A percentile compares a stretch with the other conserved stretches of the same genome.
These are phyloP conservation scores for Lamprotornis superbus DNA, from an alignment of 2,113 vertebrate genomes.

Conservation along the genomic window DNA sequence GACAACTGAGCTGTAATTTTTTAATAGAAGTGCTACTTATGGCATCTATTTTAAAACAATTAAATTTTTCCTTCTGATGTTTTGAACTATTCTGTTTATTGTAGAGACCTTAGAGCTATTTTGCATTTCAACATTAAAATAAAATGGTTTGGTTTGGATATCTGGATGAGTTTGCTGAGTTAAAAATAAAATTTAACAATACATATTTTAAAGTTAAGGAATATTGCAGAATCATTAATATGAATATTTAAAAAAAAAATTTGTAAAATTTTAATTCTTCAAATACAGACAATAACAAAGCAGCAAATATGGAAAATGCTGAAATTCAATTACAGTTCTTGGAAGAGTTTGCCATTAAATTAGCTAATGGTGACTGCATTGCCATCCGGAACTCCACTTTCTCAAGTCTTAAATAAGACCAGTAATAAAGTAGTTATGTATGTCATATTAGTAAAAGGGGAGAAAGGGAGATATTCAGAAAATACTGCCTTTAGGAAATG, in stretches of 20 bases:
- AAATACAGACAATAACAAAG: neutral
- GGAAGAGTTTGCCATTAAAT: neutral
- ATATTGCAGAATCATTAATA: neutral
- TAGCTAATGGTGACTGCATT: neutral
- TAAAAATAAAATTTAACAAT: neutral
- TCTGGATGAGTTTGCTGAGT: neutral
- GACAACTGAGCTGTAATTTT: neutral
- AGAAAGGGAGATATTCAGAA: neutral
- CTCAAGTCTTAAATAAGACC: neutral
- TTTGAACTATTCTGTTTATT: neutral
- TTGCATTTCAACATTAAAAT: neutral
- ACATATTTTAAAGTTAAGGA: neutral
- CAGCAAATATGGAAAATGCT: neutral
- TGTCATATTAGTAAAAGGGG: neutral
- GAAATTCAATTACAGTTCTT: neutral
- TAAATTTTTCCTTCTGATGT: neutral
- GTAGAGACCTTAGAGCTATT: neutral
- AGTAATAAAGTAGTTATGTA: neutral
- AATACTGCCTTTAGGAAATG: neutral
- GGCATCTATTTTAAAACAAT: neutral
- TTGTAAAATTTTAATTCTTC: neutral
- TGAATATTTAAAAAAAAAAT: neutral
- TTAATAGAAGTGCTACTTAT: neutral
- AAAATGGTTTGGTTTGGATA: neutral
- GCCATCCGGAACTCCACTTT: neutral